Percentiles rank a stretch among this genome's conserved stretches.
phyloP scores from a whole-genome alignment of 2,113 vertebrate species.

The Pseudonaja textilis region DNA sequence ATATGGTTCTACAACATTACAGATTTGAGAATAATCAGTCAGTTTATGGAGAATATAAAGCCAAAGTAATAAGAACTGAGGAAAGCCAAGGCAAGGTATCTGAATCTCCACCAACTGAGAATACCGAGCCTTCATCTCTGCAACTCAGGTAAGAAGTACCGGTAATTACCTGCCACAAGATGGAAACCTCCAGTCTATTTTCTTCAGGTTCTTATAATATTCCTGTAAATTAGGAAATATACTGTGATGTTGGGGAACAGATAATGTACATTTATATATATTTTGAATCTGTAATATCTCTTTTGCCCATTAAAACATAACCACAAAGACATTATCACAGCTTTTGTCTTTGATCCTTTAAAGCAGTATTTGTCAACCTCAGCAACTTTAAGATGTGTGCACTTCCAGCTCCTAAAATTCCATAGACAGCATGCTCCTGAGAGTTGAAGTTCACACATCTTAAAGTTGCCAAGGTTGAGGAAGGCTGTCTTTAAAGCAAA shows the following conservation, averaged over 20 bases:
- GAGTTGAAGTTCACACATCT: not conserved
- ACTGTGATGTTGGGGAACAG: not conserved
- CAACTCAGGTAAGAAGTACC: not conserved
- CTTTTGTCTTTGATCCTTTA: not conserved
- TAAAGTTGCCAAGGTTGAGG: not conserved
- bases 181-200: not conserved
- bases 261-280: not conserved
- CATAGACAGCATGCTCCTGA: not conserved
- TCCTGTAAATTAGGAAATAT: not conserved
- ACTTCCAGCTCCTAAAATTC: not conserved
- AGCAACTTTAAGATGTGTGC: not conserved
- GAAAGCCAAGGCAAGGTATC: not conserved
- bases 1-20: constrained; percentile 69
- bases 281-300: not conserved
- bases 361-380: not conserved
- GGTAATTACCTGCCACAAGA: not conserved
- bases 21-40: constrained; percentile 19
- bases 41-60: constrained; percentile 44
- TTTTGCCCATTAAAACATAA: not conserved
- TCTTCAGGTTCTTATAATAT: not conserved
- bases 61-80: not conserved
- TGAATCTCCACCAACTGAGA: constrained; percentile 53
- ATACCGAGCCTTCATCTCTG: constrained; percentile 64
- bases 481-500: not conserved
- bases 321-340: not conserved